Evolutionary conservation across 2,888 invertebrate species (phyloP).

Genomic region (Allolobophora icterica): DNA sequence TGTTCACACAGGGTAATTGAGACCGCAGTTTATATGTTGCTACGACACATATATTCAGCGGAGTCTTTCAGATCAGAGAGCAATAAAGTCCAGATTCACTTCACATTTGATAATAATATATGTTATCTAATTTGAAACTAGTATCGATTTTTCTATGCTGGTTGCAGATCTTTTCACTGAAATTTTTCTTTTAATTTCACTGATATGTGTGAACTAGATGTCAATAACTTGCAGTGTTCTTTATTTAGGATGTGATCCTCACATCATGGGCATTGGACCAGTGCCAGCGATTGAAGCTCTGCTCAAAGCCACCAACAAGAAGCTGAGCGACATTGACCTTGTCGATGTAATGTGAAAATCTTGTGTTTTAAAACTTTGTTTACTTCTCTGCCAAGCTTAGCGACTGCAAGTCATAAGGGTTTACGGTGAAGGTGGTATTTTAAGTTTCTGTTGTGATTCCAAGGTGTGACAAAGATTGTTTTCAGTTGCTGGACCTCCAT

Average conservation of each 20-base stretch:
- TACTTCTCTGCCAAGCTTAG: not conserved
- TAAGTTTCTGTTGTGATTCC: not conserved
- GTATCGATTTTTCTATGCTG: not conserved
- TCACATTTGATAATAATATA: not conserved
- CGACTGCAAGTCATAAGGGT: not conserved
- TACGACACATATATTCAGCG: not conserved
- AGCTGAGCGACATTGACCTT: constrained; percentile 85
- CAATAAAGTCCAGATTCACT: not conserved
- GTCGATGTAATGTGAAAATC: constrained; percentile 82
- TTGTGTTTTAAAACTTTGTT: not conserved
- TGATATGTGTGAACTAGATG: not conserved
- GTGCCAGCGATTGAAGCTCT: constrained; percentile 89
- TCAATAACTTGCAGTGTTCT: not conserved
- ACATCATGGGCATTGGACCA: constrained; percentile 97
- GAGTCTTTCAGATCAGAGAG: not conserved
- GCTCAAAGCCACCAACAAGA: constrained; percentile 76
- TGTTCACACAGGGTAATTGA: too few species aligned
- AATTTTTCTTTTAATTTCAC: not conserved
- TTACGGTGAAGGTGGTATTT: not conserved
- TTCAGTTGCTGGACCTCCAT: too few species aligned
- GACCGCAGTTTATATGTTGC: too few species aligned
- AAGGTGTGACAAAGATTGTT: too few species aligned
- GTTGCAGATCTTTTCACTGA: not conserved
- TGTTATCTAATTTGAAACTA: not conserved
- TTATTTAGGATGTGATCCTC: constrained; percentile 80